Conservation (phyloP, 2,797 vertebrate genomes). For the Pachyuromys duprasi region DNA sequence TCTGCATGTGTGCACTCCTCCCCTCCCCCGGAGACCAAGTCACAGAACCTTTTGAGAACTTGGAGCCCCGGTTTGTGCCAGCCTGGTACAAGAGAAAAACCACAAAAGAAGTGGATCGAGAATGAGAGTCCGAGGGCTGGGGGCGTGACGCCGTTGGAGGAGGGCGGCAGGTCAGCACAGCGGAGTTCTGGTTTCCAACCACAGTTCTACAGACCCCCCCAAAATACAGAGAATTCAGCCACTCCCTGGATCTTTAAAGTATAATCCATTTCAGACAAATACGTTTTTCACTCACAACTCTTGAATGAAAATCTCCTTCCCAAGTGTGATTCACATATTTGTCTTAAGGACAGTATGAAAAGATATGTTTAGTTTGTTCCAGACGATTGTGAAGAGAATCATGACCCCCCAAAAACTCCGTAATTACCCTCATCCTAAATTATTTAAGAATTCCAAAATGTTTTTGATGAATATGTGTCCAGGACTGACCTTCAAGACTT, state of each 20-base stretch:
- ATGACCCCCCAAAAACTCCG: not conserved
- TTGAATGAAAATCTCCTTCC: not conserved
- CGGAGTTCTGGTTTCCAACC: not conserved
- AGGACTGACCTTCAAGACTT: not conserved
- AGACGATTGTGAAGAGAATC: not conserved
- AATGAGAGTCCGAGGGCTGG: not conserved
- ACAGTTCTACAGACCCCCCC: not conserved
- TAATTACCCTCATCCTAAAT: not conserved
- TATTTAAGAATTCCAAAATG: not conserved
- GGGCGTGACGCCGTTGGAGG: too few species aligned
- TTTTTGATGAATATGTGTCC: not conserved
- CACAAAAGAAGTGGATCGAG: not conserved
- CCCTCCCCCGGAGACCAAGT: not conserved
- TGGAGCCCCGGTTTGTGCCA: not conserved
- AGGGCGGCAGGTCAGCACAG: too few species aligned
- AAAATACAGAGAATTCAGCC: not conserved
- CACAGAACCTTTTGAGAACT: not conserved
- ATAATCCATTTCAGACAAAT: constrained; percentile 16
- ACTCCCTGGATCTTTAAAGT: not conserved
- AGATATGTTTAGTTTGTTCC: not conserved
- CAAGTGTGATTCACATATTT: not conserved
- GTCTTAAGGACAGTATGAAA: not conserved
- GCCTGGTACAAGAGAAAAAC: not conserved
- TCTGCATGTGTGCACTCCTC: not conserved
- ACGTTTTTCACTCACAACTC: not conserved